Percentiles rank a stretch among this genome's conserved stretches.
Evolutionary conservation across 2,888 invertebrate genomes (phyloP).

Genomic region (Pelosia muscerda): DNA sequence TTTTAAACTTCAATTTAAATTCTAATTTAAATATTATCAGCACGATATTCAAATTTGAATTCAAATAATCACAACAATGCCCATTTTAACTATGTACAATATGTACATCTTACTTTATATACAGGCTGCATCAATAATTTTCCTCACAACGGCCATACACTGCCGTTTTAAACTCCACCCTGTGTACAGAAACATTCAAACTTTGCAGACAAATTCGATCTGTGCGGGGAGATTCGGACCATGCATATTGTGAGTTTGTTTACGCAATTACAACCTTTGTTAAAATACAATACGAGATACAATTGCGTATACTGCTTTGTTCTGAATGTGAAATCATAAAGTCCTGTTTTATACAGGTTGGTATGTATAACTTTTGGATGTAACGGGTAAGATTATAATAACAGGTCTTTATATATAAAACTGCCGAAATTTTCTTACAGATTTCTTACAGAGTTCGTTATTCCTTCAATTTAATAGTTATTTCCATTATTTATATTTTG

Average conservation of each 20-base stretch:
- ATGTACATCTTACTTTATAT: conserved; percentile 25
- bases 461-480: too few species aligned
- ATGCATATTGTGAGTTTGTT: conserved; percentile 58
- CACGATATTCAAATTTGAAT: conserved; percentile 15
- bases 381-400: conserved; percentile 14
- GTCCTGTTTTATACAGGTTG: conserved; percentile 46
- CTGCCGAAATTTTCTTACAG: too few species aligned
- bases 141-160: conserved; percentile 60
- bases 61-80: conserved; percentile 34
- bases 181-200: conserved; percentile 81
- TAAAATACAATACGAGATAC: conserved; percentile 44
- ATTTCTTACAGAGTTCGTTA: too few species aligned
- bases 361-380: conserved; percentile 34
- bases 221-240: conserved; percentile 71
- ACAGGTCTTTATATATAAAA: too few species aligned
- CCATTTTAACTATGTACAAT: not conserved
- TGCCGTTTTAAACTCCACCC: conserved; percentile 69
- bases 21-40: conserved; percentile 24
- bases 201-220: conserved; percentile 87
- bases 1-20: too few species aligned
- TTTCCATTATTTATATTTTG: too few species aligned
- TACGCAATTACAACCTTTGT: conserved; percentile 57
- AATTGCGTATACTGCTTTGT: conserved; percentile 39
- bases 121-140: conserved; percentile 60
- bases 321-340: conserved; percentile 49